These are phyloP conservation scores for Sarcophaga peregrina DNA, from an alignment of 1,140 invertebrate species.

Conservation along the genomic window DNA sequence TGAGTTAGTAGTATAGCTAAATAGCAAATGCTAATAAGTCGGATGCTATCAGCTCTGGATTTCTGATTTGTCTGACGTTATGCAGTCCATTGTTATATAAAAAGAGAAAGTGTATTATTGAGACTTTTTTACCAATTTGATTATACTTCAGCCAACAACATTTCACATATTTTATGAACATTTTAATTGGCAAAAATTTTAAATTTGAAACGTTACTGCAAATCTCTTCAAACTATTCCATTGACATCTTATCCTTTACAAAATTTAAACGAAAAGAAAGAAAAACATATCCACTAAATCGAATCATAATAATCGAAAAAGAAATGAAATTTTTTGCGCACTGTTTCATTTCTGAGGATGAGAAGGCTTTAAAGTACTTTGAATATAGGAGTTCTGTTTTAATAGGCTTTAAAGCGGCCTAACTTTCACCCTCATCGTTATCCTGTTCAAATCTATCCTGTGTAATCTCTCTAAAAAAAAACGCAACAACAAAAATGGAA, in stretches of 20 bases:
- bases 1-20: too few relatives aligned
- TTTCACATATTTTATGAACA: too few relatives aligned
- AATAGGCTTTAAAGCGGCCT: background rate
- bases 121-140: too few relatives aligned
- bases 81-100: too few relatives aligned
- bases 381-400: background rate
- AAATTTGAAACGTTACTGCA: background rate
- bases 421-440: background rate
- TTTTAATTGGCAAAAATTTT: too few relatives aligned
- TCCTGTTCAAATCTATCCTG: background rate
- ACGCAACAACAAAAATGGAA: background rate
- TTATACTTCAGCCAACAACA: too few relatives aligned
- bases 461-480: slow-evolving; percentile 8
- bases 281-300: background rate
- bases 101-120: too few relatives aligned
- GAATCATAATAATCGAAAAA: background rate
- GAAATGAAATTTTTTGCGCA: background rate
- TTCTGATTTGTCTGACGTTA: too few relatives aligned
- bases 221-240: background rate
- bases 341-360: background rate
- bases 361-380: background rate
- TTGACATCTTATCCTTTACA: background rate
- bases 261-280: background rate
- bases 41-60: too few relatives aligned
- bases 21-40: too few relatives aligned